Conservation (phyloP, 2,797 vertebrate species). For the Vespertilio murinus region DNA sequence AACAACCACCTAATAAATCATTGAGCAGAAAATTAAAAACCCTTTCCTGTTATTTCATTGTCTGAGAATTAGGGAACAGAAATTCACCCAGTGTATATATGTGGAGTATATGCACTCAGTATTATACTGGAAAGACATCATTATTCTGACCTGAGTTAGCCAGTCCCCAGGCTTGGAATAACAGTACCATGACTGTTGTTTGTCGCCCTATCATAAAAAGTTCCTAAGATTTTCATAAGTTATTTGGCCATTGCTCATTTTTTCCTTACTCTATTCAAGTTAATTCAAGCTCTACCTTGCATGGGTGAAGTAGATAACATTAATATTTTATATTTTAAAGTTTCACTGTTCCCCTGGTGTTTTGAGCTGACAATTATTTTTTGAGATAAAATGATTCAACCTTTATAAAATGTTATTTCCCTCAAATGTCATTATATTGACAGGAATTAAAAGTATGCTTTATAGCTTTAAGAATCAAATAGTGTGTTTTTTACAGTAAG, state of each 20-base stretch:
- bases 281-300: slow-evolving; percentile 37
- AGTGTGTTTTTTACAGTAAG: background rate
- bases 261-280: slow-evolving; percentile 62
- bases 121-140: slow-evolving; percentile 45
- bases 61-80: background rate
- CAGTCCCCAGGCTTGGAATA: slow-evolving; percentile 64
- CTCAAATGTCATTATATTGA: background rate
- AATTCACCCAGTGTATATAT: background rate
- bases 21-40: background rate
- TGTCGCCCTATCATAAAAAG: slow-evolving; percentile 70
- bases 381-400: background rate
- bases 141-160: slow-evolving; percentile 52
- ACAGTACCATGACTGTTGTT: slow-evolving; percentile 61
- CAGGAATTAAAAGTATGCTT: background rate
- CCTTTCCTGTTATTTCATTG: background rate
- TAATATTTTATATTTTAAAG: slow-evolving; percentile 78
- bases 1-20: background rate
- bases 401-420: slow-evolving; percentile 12
- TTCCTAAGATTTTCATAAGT: slow-evolving; percentile 73
- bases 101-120: background rate
- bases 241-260: slow-evolving; percentile 61
- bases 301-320: slow-evolving; percentile 65
- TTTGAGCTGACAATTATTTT: background rate
- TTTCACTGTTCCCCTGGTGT: background rate
- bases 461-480: background rate